Percentiles rank a stretch among this genome's conserved stretches.
These are phyloP conservation scores for Agrotis clavis DNA, from an alignment of 2,888 invertebrate genomes.

Conservation along the genomic window DNA sequence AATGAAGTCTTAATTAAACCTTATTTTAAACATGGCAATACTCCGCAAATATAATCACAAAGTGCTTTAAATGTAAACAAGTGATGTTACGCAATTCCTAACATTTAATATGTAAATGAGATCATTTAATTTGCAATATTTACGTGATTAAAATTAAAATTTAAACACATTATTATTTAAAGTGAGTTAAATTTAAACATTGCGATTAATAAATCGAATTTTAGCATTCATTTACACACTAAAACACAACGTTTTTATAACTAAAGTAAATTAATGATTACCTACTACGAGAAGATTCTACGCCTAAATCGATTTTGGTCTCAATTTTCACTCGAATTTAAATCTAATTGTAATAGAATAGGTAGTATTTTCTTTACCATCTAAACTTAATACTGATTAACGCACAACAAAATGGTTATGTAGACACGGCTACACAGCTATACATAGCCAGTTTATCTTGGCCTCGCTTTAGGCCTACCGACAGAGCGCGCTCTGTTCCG, in stretches of 20 bases:
- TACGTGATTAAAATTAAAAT: slow-evolving; percentile 14
- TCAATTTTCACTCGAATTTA: slow-evolving; percentile 50
- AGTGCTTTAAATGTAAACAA: slow-evolving; percentile 58
- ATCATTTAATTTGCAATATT: slow-evolving; percentile 45
- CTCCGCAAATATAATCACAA: slow-evolving; percentile 49
- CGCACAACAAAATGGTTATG: slow-evolving; percentile 41
- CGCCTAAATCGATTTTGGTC: slow-evolving; percentile 59
- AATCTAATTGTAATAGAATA: slow-evolving; percentile 17
- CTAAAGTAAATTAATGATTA: slow-evolving; percentile 14
- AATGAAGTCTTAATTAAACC: slow-evolving; percentile 30
- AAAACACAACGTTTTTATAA: slow-evolving; percentile 22
- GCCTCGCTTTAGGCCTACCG: too few relatives aligned
- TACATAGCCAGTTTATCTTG: background rate
- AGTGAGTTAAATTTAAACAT: slow-evolving; percentile 18
- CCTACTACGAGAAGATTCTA: slow-evolving; percentile 35
- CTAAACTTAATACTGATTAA: slow-evolving; percentile 52
- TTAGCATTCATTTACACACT: slow-evolving; percentile 23
- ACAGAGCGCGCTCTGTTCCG: too few relatives aligned
- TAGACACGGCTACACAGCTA: background rate
- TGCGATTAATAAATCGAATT: slow-evolving; percentile 14
- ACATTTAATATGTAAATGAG: slow-evolving; percentile 48
- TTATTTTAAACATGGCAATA: slow-evolving; percentile 39
- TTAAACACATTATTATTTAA: slow-evolving; percentile 10
- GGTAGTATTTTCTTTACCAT: slow-evolving; percentile 18
- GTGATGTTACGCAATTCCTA: slow-evolving; percentile 56